A percentile compares a stretch with the other conserved stretches of the same genome.
phyloP scores from a whole-genome alignment of 1,140 invertebrate species.

The Aphelenchoides fujianensis region DNA sequence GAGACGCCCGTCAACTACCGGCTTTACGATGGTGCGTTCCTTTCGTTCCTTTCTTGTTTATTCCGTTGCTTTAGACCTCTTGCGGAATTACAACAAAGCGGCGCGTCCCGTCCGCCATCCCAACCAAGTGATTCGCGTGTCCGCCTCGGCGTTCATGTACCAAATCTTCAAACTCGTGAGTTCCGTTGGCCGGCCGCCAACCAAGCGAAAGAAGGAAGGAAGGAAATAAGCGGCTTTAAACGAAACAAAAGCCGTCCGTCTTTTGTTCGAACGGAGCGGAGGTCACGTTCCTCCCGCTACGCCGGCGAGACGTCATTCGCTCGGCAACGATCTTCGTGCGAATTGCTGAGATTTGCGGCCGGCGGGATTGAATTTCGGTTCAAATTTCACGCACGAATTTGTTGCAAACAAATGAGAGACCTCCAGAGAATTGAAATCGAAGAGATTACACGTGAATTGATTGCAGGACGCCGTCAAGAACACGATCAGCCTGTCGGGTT shows the following conservation, averaged over 20 bases:
- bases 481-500: slow-evolving; percentile 59
- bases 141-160: slow-evolving; percentile 60
- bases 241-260: too few relatives aligned
- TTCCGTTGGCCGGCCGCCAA: background rate
- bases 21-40: slow-evolving; percentile 46
- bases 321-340: slow-evolving; percentile 15
- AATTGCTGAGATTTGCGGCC: slow-evolving; percentile 1
- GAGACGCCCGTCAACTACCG: slow-evolving; percentile 61
- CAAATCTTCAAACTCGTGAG: slow-evolving; percentile 61
- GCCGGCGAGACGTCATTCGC: too few relatives aligned
- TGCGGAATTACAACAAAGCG: slow-evolving; percentile 56
- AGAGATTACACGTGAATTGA: too few relatives aligned
- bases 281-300: too few relatives aligned
- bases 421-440: too few relatives aligned
- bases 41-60: slow-evolving; percentile 15
- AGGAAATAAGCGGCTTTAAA: too few relatives aligned
- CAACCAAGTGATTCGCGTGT: slow-evolving; percentile 54
- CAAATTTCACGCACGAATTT: slow-evolving; percentile 3
- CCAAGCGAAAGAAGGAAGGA: too few relatives aligned
- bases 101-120: slow-evolving; percentile 61
- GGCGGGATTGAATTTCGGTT: slow-evolving; percentile 1
- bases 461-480: slow-evolving; percentile 62
- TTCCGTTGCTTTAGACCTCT: slow-evolving; percentile 25
- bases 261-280: too few relatives aligned
- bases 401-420: too few relatives aligned